Conservation (phyloP, 2,888 invertebrate species). For the Meghimatium bilineatum region DNA sequence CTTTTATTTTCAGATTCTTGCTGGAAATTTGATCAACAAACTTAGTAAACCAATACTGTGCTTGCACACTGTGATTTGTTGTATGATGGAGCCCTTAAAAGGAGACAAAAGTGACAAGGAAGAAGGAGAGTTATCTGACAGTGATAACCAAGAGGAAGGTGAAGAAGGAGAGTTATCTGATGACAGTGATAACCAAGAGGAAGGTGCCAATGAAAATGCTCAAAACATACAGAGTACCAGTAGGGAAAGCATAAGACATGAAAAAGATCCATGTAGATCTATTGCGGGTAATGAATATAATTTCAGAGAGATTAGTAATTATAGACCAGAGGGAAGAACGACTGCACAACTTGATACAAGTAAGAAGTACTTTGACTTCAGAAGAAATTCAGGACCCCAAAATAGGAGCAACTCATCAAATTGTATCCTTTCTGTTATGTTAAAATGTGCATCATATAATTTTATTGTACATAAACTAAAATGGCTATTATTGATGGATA, state of each 20-base stretch:
- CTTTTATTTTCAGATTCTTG: background rate
- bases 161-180: no score
- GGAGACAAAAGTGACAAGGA: background rate
- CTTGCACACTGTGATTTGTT: background rate
- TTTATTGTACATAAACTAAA: no score
- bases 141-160: background rate
- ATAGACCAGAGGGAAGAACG: background rate
- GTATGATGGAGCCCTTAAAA: background rate
- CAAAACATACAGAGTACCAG: no score
- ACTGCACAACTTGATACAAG: background rate
- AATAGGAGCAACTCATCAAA: background rate
- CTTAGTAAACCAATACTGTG: background rate
- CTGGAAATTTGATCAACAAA: background rate
- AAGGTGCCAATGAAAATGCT: background rate
- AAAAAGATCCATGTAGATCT: background rate
- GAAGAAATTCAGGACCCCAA: background rate
- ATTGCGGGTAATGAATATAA: background rate
- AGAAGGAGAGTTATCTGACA: constrained; percentile 19
- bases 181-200: no score
- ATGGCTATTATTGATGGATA: no score
- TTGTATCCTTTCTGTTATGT: background rate
- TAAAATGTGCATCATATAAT: background rate
- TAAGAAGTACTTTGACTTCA: background rate
- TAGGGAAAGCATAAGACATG: background rate
- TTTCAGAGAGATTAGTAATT: background rate